These are phyloP conservation scores for Cepaea hortensis DNA, from an alignment of 2,888 invertebrate species.

Conservation along the genomic window DNA sequence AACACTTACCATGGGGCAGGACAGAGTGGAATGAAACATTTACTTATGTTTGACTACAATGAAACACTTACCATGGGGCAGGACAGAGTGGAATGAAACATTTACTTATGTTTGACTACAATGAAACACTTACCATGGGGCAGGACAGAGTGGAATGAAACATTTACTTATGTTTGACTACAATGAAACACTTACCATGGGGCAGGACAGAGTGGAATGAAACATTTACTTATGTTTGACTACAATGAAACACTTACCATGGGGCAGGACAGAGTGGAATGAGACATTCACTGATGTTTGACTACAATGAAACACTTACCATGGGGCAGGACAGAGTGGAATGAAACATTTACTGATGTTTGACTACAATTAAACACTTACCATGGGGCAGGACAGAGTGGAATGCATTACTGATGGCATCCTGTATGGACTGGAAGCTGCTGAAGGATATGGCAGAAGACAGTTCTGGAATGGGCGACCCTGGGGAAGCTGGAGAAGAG, in stretches of 20 bases:
- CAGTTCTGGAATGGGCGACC: conserved; percentile 46
- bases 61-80: too few relatives aligned
- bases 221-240: not conserved
- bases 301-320: not conserved
- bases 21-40: conserved; percentile 80
- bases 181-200: too few relatives aligned
- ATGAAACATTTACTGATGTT: conserved; percentile 62
- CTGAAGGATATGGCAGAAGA: conserved; percentile 51
- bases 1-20: conserved; percentile 41
- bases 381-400: conserved; percentile 77
- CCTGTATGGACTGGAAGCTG: conserved; percentile 66
- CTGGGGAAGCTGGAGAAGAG: conserved; percentile 63
- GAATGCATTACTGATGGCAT: conserved; percentile 79
- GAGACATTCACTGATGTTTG: conserved; percentile 56
- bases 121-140: too few relatives aligned
- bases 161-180: too few relatives aligned
- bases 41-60: conserved; percentile 75
- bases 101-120: too few relatives aligned
- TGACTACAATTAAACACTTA: not conserved
- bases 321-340: conserved; percentile 78
- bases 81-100: too few relatives aligned
- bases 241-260: conserved; percentile 11
- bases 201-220: not conserved
- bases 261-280: conserved; percentile 79
- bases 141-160: too few relatives aligned